Percentiles rank a stretch among this genome's conserved stretches.
Conservation (phyloP, 2,888 invertebrate genomes). For the Cephus pygmeus region DNA sequence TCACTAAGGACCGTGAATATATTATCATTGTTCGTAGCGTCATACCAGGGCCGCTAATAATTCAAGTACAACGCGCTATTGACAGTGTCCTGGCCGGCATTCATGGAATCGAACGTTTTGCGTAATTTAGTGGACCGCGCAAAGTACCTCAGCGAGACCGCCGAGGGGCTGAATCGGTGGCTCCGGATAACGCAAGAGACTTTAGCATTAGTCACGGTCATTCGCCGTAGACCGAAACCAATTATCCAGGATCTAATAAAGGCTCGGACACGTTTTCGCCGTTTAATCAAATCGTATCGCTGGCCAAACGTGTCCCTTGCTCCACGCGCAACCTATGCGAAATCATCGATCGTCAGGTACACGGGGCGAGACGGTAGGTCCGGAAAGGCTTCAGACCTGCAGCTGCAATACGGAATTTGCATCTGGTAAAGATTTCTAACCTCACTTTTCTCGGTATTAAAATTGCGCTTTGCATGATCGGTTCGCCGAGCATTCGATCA, state of each 20-base stretch:
- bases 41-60: constrained; percentile 48
- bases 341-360: not conserved
- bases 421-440: not conserved
- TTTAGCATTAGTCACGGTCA: constrained; percentile 28
- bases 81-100: constrained; percentile 35
- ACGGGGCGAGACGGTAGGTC: not conserved
- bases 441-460: not conserved
- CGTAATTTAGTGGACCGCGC: constrained; percentile 14
- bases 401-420: not conserved
- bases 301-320: not conserved
- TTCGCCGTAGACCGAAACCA: constrained; percentile 13
- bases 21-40: constrained; percentile 36
- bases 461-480: constrained; percentile 11
- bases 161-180: not conserved
- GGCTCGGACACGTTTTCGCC: not conserved
- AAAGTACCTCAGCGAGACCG: not conserved
- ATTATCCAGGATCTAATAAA: constrained; percentile 1
- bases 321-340: not conserved
- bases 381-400: not conserved
- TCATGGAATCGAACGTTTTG: constrained; percentile 12
- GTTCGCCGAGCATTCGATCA: constrained; percentile 5
- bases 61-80: constrained; percentile 55
- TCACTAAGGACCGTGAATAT: constrained; percentile 38
- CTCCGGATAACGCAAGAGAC: not conserved
- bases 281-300: not conserved